Base-by-base conservation (phyloP, 1,140 invertebrate genomes). In the Lanistes nyassanus region DNA sequence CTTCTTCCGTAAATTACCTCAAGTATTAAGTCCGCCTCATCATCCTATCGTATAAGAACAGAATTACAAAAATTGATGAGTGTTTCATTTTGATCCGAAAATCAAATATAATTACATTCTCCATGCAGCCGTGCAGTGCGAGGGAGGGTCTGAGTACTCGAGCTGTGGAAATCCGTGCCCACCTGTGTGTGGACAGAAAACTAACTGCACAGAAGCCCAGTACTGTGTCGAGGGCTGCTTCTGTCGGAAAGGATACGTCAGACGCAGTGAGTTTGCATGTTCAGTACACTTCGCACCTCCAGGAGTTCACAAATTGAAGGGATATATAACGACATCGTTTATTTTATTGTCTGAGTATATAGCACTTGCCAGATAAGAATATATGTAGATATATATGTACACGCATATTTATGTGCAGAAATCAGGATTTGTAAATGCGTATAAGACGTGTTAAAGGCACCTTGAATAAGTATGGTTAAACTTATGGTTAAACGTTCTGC, bases 181-280 rank as follows among this genome's bases (percentile, higher is more conserved):
- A 3, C 90, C 93, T 56, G 93, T 92, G 29, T 96, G 94, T 81
- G 82, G 89, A 5, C 94, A 95, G 85, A 85, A 94, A 21, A 31
- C 55, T 37, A 19, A 26, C 16, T 86, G 89, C 1, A 81, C 88
- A 2, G 81, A 86, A 64, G 94, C 94, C 85, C 90, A 92, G 94
- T 53, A 91, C 39, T 97, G 95, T 83, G 93, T 95, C 0, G 95
- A 97, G 87, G 96, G 96, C 0, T 97, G 96, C 87, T 94, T 95
- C 77, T 97, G 96, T 86, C 94, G 94, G 0, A 88, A 91, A 55
- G 95, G 94, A 29, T 90, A 93, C 85, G 92, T 94, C 5, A 93
- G 80, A 90, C 91, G 36, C 62, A 79, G 82, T 86, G 76, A 75
- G 83, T 70, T 82, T 80, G 26, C n/a, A n/a, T n/a, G n/a, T n/a